Base-by-base conservation (phyloP, 2,797 vertebrate genomes). In the Sitta carolinensis region DNA sequence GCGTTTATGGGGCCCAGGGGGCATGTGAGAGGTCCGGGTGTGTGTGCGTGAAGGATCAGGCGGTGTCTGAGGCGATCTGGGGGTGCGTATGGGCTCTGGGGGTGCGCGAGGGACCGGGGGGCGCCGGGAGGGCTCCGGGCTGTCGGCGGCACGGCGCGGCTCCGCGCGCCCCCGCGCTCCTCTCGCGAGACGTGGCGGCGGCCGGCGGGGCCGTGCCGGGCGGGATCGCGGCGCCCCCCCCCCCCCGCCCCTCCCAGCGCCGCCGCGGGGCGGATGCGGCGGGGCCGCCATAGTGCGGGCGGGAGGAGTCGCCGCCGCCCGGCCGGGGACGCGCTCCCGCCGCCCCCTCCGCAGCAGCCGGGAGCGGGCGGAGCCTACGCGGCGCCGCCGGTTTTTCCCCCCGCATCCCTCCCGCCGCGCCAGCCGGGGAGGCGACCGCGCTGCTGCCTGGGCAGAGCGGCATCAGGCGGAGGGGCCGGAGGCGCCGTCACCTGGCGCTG, bases 401-500 rank as follows among this genome's bases (percentile, higher is more conserved):
- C 16, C 9, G 47, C 84, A 80, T 74, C 54, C 55, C 29, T 43
- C 30, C 19, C 15, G 48, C 50, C 45, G 26, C 42, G 54, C 32
- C 48, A 48, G 80, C 76, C 3, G 63, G 47, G 27, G 26, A 70
- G 61, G 57, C 7, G 34, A 51, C 27, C 21, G 81, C 30, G 51
- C 30, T 74, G 5, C 26, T 74, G 51, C 17, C 22, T 25, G 36
- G 14, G 61, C 26, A 15, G 61, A 84, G 70, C 32, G 32, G 45
- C 32, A 36, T 66, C 45, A 45, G 29, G 38, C 12, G 11, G 12
- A 48, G 50, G 40, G 32, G 45, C 20, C 29, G 47, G 38, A 32
- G 70, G 47, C 72, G 51, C 75, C 74, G 69, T 66, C 90, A 88
- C 90, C 86, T 90, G 83, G 86, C 87, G 62, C 85, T 51, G 93